A percentile compares a stretch with the other conserved stretches of the same genome.
Evolutionary conservation across 2,888 invertebrate species (phyloP).

Genomic region (Venusia cambrica): DNA sequence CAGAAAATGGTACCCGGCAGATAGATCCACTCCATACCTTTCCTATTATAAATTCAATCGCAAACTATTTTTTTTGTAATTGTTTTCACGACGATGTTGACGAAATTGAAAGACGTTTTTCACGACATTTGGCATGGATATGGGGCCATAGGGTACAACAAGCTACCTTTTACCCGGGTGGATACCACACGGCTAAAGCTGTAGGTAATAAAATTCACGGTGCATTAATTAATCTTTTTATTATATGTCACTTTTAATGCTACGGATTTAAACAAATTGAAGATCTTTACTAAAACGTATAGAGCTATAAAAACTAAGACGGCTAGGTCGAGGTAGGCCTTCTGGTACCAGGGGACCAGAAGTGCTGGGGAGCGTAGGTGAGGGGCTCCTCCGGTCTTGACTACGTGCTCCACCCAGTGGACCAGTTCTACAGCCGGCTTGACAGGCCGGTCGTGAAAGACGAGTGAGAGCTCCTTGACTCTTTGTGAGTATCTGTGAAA

Average conservation of each 20-base stretch:
- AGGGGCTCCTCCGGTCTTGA: conserved; percentile 41
- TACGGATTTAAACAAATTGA: conserved; percentile 4
- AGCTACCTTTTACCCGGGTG: no score
- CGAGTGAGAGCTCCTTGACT: conserved; percentile 38
- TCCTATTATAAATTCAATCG: no score
- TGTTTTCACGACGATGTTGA: no score
- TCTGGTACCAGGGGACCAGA: conserved; percentile 46
- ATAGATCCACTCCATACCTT: no score
- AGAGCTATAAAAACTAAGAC: conserved; percentile 8
- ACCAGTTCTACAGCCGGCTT: conserved; percentile 41
- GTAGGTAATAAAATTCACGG: no score
- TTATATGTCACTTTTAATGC: background rate
- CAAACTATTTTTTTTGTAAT: no score
- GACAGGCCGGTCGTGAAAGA: conserved; percentile 45
- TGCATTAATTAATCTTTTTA: no score
- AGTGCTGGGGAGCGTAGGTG: conserved; percentile 47
- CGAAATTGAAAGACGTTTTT: no score
- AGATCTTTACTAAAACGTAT: conserved; percentile 11
- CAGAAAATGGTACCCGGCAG: no score
- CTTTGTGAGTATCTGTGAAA: conserved; percentile 38
- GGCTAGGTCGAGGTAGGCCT: conserved; percentile 41
- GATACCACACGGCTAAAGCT: no score
- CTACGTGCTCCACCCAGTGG: conserved; percentile 49
- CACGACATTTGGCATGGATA: no score
- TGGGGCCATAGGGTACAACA: no score